Conservation (phyloP, 2,888 invertebrate genomes). For the Eupithecia insigniata region DNA sequence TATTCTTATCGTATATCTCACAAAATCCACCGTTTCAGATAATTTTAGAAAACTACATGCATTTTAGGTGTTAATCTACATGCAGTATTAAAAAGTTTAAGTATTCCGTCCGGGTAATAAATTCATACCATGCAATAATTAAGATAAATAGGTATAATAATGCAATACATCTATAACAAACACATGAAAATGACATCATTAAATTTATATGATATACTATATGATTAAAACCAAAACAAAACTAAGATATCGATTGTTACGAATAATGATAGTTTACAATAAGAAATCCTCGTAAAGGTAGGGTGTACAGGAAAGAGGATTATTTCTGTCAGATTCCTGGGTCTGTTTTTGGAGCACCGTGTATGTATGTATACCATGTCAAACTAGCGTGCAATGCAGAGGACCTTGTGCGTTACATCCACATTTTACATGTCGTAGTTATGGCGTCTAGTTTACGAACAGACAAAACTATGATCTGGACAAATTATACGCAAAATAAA, state of each 20-base stretch:
- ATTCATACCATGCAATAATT: slow-evolving; percentile 45
- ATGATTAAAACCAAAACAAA: not conserved
- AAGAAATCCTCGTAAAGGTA: not conserved
- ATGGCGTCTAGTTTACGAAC: slow-evolving; percentile 67
- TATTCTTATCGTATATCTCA: slow-evolving; percentile 28
- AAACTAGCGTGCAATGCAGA: slow-evolving; percentile 59
- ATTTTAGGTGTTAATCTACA: slow-evolving; percentile 8
- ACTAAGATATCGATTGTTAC: not conserved
- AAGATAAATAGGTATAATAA: slow-evolving; percentile 4
- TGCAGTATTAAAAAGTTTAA: slow-evolving; percentile 18
- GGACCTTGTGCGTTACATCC: slow-evolving; percentile 62
- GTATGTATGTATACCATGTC: slow-evolving; percentile 5
- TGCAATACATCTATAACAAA: not conserved
- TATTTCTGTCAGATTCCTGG: not conserved
- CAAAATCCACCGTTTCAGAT: slow-evolving; percentile 12
- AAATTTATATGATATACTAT: not conserved
- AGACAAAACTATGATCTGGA: slow-evolving; percentile 46
- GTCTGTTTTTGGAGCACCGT: not conserved
- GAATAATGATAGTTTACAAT: not conserved
- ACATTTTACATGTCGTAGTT: slow-evolving; percentile 61
- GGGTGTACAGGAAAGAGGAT: not conserved
- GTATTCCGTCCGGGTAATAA: not conserved
- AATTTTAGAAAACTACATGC: slow-evolving; percentile 24
- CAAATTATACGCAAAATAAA: slow-evolving; percentile 53
- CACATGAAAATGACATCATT: not conserved